Evolutionary conservation across 2,888 invertebrate species (phyloP), one percentile per base, ranked within the genome.

Genomic region (Flabesymbios commensalis): DNA sequence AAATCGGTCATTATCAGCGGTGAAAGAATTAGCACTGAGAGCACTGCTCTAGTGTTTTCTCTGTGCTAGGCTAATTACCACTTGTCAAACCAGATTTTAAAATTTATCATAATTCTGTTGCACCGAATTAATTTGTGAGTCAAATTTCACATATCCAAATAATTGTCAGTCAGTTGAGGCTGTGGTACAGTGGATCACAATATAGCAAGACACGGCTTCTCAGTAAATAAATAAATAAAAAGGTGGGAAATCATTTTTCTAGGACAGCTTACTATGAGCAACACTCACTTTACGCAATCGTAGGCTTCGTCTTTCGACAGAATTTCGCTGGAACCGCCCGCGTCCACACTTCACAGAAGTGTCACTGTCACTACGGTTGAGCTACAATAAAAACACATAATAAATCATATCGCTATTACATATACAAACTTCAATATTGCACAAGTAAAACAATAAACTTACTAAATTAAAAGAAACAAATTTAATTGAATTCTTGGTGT

Each of bases 311-410:
- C 97, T 87, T 81, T 95, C 94, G 24, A 92, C 87, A 24, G 94
- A 90, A 74, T 92, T 93, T 57, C 96, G 87, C 83, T 94, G 93
- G 85, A 97, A 97, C 48, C 94, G 92, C 59, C 90, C 68, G 59
- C 87, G 87, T 79, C 89, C 85, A 80, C 92, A 92, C 73, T 93
- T 87, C 93, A 96, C 95, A 43, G 94, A 93, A 74, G 94, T 95
- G 83, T 97, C 96, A 64, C 95, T 95, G 84, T 96, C 96, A 78
- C 95, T 96, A 72, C 97, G 89, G 83, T 95, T 97, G 74, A 97
- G 83, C 88, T 93, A 86, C 3, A 69, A 61, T 28, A 2, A 5
- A 1, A 43, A 29, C 17, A 45, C 26, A 1, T 31, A 49, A 2
- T 39, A 14, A 39, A 14, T 17, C 14, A 39, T 39, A 14, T 14